phyloP scores from a whole-genome alignment of 2,797 vertebrate species.

The Rhinatrema bivittatum region DNA sequence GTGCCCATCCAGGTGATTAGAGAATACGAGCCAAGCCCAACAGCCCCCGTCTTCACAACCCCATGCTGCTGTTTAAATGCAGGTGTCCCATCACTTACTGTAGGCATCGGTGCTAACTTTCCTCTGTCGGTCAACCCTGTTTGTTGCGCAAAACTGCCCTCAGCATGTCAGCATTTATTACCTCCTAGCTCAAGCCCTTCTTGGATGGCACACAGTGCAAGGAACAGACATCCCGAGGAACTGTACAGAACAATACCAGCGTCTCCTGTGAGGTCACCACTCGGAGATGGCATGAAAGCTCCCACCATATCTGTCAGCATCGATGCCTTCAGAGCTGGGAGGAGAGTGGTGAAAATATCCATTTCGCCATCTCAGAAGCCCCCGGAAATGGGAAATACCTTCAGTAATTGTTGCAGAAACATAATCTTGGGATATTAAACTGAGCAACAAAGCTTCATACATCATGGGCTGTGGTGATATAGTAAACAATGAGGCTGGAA shows the following conservation, averaged over 20 bases:
- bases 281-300: not conserved
- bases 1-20: conserved; percentile 45
- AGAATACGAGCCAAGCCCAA: conserved; percentile 36
- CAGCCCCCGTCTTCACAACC: conserved; percentile 32
- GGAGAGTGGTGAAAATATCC: conserved; percentile 50
- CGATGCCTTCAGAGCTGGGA: conserved; percentile 36
- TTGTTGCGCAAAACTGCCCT: conserved; percentile 31
- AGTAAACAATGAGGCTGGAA: no score
- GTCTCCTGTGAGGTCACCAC: not conserved
- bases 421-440: no score
- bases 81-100: conserved; percentile 7
- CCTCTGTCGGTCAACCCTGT: conserved; percentile 37
- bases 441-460: no score
- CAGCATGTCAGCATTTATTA: conserved; percentile 7
- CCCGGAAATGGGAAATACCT: no score
- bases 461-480: no score
- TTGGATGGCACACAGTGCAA: conserved; percentile 2
- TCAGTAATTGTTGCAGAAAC: no score
- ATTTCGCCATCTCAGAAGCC: conserved; percentile 44
- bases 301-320: conserved; percentile 42
- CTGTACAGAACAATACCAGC: conserved; percentile 18
- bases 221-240: conserved; percentile 8
- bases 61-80: conserved; percentile 3
- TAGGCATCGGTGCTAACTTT: conserved; percentile 21
- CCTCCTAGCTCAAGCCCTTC: conserved; percentile 12